Evolutionary conservation across 2,113 vertebrate genomes (phyloP).

Genomic region (Corythaixoides concolor): DNA sequence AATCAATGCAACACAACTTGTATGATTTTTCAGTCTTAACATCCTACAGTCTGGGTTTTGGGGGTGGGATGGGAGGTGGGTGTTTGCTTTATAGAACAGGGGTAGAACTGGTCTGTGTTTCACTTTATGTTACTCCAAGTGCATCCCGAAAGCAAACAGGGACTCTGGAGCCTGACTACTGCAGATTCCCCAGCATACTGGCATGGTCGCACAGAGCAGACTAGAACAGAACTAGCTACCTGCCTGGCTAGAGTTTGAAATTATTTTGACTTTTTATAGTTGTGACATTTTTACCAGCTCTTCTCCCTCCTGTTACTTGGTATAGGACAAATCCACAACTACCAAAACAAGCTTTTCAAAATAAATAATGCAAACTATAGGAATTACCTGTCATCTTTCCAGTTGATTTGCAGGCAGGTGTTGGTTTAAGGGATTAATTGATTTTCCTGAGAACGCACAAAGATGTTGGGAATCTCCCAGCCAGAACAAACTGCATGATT

Average conservation of each 20-base stretch:
- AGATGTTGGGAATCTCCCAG: neutral
- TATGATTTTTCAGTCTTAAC: neutral
- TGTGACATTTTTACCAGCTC: neutral
- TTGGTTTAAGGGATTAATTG: neutral
- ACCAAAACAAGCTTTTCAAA: neutral
- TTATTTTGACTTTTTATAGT: neutral
- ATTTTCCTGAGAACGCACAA: rapidly evolving
- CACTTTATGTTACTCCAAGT: neutral
- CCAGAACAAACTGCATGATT: neutral
- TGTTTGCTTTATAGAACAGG: neutral
- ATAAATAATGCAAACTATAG: neutral
- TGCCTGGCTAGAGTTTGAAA: neutral
- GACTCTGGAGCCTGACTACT: rapidly evolving
- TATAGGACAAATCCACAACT: neutral
- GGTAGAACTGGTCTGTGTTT: neutral
- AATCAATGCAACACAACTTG: rapidly evolving
- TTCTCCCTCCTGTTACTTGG: neutral
- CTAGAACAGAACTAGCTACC: neutral
- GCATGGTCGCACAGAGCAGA: rapidly evolving
- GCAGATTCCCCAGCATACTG: neutral
- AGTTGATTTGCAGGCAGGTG: neutral
- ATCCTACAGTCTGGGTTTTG: neutral
- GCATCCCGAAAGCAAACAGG: rapidly evolving
- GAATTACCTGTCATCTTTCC: neutral
- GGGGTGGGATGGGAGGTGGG: rapidly evolving